Conservation (phyloP, 2,113 vertebrate genomes). For the Tyto alba region DNA sequence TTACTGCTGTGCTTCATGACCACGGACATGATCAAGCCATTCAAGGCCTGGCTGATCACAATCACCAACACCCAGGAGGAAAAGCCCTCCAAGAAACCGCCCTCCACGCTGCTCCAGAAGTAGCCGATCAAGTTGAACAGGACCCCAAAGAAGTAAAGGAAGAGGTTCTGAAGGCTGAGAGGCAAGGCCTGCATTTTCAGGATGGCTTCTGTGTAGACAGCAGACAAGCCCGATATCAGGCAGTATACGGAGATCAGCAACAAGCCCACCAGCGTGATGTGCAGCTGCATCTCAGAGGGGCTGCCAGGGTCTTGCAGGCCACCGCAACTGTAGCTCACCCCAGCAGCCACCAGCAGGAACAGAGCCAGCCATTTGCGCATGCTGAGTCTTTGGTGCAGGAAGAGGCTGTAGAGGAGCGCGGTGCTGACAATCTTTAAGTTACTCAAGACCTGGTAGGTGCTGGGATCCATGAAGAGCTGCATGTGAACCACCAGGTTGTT, state of each 20-base stretch:
- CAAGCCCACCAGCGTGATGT: constrained; percentile 79
- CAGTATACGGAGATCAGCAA: constrained; percentile 82
- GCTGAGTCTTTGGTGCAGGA: constrained; percentile 76
- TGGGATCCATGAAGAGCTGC: constrained; percentile 94
- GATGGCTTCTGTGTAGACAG: constrained; percentile 86
- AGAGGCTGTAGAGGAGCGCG: constrained; percentile 83
- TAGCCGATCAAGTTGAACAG: constrained; percentile 77
- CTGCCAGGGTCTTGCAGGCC: constrained; percentile 64
- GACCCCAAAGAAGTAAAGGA: constrained; percentile 89
- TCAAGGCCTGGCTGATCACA: constrained; percentile 84
- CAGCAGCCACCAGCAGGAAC: constrained; percentile 80
- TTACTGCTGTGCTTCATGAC: constrained; percentile 94
- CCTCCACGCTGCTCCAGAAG: constrained; percentile 48
- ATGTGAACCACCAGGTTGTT: constrained; percentile 94
- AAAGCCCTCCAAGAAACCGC: constrained; percentile 81
- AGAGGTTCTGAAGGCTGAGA: constrained; percentile 89
- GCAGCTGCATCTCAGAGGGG: constrained; percentile 43
- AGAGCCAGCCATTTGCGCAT: constrained; percentile 77
- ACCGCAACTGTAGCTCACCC: constrained; percentile 80
- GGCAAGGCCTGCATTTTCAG: constrained; percentile 86
- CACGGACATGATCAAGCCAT: constrained; percentile 90
- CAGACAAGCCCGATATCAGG: constrained; percentile 84
- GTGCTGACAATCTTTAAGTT: constrained; percentile 92
- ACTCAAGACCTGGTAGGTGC: constrained; percentile 90
- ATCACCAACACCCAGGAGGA: constrained; percentile 78